Percentiles rank a stretch among this genome's conserved stretches.
phyloP scores from a whole-genome alignment of 2,797 vertebrate species.

The Melanogrammus aeglefinus region DNA sequence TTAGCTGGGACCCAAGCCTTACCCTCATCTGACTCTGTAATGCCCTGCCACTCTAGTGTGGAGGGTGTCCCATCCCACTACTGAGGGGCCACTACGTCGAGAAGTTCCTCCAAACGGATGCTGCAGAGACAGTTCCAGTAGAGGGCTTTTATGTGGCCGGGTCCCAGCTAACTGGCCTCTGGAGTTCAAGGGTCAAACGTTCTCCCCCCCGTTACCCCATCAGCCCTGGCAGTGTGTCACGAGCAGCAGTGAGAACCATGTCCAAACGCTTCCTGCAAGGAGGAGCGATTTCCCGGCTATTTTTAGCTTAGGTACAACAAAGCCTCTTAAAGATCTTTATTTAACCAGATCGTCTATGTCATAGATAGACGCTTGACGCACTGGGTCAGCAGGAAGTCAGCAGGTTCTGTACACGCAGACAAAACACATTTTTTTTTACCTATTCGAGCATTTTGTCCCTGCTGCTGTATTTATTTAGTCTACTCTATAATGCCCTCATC shows the following conservation, averaged over 20 bases:
- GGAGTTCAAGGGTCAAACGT: constrained; percentile 28
- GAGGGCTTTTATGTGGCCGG: neutral
- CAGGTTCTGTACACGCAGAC: constrained; percentile 41
- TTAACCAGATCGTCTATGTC: constrained; percentile 76
- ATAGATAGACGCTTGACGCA: constrained; percentile 68
- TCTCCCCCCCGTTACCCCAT: constrained; percentile 38
- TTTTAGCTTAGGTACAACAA: constrained; percentile 81
- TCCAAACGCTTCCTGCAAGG: constrained; percentile 53
- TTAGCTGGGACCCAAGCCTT: neutral
- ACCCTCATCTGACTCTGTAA: neutral
- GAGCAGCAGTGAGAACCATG: constrained; percentile 47
- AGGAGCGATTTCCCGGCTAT: constrained; percentile 62
- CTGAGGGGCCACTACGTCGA: neutral
- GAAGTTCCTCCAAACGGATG: neutral
- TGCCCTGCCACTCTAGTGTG: neutral
- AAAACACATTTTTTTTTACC: neutral
- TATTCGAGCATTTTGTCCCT: neutral
- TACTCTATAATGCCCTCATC: neutral
- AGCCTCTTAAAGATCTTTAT: constrained; percentile 80
- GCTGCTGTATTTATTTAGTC: neutral
- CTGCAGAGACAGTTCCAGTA: neutral
- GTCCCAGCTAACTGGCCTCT: constrained; percentile 29
- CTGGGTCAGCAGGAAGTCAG: constrained; percentile 49
- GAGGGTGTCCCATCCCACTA: neutral
- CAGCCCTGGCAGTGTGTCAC: constrained; percentile 49